Base-by-base conservation (phyloP, 2,113 vertebrate species). In the Saguinus midas region DNA sequence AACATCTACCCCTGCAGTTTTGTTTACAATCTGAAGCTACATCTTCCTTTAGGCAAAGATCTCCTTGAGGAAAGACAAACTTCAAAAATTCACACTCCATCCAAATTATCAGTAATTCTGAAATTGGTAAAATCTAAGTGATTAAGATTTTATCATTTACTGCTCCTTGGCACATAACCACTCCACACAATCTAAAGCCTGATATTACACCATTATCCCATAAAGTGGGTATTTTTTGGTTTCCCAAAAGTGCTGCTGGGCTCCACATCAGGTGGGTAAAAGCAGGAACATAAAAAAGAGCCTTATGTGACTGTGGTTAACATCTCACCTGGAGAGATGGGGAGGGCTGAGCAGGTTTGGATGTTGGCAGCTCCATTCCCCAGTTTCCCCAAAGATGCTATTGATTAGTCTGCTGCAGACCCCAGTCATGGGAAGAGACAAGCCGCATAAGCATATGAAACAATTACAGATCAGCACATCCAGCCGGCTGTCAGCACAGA, bases 101-200 rank as follows among this genome's bases (percentile, higher is more conserved):
- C 78, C n/a, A 72, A 94, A 93, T 79, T 64, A 78, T 86, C 55
- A 43, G 58, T 76, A 85, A 85, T 81, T 87, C 32, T 73, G 52
- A 82, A 94, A 90, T 88, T 10, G 95, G 66, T 57, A 72, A 87
- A 92, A 79, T 72, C 72, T 90, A 61, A 78, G 32, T 66, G 72
- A 95, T 48, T 72, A 82, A 73, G 45, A 96, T 95, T 88, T 90
- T 80, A 87, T 90, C 95, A 78, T 95, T 96, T 95, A 85, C 57
- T 40, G 27, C 40, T 84, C 23, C 80, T 94, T 35, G n/a, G 92
- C 81, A 78, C 18, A 75, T 76, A 85, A 92, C 78, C 18, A 55
- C 85, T 58, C 64, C 32, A 73, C 27, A 85, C 40, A 52, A 43
- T 48, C 66, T 58, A 72, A 96, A 94, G 70, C 55, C 73, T 90